Evolutionary conservation across 1,140 invertebrate genomes (phyloP).

Genomic region (Pteromalus puparum): DNA sequence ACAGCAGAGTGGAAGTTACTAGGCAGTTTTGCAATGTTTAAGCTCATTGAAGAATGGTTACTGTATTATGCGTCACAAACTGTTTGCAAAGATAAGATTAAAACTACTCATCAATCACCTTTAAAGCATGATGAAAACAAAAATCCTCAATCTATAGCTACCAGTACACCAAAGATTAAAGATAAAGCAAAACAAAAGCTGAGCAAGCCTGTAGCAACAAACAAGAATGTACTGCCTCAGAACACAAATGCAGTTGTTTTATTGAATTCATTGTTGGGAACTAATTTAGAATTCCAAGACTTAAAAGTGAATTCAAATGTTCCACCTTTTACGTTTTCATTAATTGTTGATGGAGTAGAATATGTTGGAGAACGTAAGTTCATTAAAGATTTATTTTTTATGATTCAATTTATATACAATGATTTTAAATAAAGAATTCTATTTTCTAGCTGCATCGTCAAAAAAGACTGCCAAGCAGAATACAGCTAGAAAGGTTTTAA

Average conservation of each 20-base stretch:
- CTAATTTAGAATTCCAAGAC: background rate
- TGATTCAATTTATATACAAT: background rate
- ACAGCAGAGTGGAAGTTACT: background rate
- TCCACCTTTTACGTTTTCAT: background rate
- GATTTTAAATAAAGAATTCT: background rate
- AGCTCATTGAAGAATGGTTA: conserved; percentile 18
- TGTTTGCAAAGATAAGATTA: background rate
- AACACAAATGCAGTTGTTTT: background rate
- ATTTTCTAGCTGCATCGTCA: background rate
- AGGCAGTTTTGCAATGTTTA: conserved; percentile 15
- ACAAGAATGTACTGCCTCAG: too few relatives aligned
- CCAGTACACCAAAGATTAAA: too few relatives aligned
- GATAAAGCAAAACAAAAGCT: too few relatives aligned
- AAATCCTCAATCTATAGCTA: too few relatives aligned
- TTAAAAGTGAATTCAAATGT: background rate
- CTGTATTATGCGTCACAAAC: background rate
- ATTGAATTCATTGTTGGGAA: background rate
- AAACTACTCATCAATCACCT: too few relatives aligned
- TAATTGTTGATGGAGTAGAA: background rate
- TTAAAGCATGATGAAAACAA: too few relatives aligned
- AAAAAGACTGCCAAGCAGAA: background rate
- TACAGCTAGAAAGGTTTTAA: background rate
- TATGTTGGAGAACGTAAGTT: background rate
- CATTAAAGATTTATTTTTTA: background rate
- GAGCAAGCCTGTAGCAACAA: too few relatives aligned